Base-by-base conservation (phyloP, 2,888 invertebrate genomes). In the Mellilla xanthometata region DNA sequence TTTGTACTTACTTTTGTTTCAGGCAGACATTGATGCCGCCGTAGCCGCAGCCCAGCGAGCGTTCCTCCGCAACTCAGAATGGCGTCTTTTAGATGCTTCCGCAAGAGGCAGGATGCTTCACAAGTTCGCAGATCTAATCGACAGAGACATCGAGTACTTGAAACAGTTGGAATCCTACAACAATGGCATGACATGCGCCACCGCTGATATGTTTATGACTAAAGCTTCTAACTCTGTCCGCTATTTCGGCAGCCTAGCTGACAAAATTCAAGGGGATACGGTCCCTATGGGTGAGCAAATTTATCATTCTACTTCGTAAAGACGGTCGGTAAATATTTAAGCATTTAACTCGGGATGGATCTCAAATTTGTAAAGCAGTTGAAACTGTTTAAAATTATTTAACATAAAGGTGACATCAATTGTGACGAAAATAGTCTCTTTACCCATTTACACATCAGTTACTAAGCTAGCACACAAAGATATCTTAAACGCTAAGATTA, bases 101-200 rank as follows among this genome's bases (percentile, higher is more conserved):
- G 84, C 92, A 15, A 91, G 97, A 38, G 96, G 96, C 0, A 70
- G 82, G 22, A 81, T 97, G 0, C 73, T 98, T 2, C 82, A 93
- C 73, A 92, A 91, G 54, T 85, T 97, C 45, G 95, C 96, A 0
- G 95, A 96, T n/a, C 88, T 97, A 0, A 87, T 97, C 6, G 94
- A 95, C 68, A 88, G 94, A 29, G 95, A 97, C 75, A 77, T 88
- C 1, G 83, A 86, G 3, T 96, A 96, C 60, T 68, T 97, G 30
- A 93, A 95, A 28, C 95, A 95, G 61, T 83, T 97, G 65, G 98
- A 97, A 86, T 96, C 97, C 0, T 77, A 96, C 49, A 96, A 99
- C 76, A 97, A 97, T 81, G 98, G 98, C 12, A 97, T 96, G 81
- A 94, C 97, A 0, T 93, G 92, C 63, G 72, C 81, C 3, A 78